Evolutionary conservation across 2,113 vertebrate species (phyloP).

Genomic region (Gnathonemus longibarbis): DNA sequence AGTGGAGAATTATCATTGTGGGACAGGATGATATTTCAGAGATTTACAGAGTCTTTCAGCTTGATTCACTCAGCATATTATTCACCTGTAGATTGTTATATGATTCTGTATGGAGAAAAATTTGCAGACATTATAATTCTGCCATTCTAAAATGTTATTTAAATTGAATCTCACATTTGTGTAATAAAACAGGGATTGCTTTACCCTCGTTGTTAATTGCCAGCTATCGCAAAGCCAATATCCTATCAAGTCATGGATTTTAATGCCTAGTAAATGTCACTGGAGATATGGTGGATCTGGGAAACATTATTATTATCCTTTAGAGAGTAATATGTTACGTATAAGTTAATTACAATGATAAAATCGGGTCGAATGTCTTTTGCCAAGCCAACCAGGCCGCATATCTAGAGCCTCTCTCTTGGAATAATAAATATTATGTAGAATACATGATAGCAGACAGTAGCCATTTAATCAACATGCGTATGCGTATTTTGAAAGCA

Average conservation of each 20-base stretch:
- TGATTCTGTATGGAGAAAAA: background rate
- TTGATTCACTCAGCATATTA: background rate
- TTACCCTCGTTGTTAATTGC: background rate
- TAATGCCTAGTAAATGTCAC: background rate
- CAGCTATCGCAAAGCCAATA: background rate
- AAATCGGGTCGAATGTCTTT: background rate
- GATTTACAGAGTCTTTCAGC: background rate
- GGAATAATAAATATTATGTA: background rate
- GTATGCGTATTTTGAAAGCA: background rate
- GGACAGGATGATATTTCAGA: background rate
- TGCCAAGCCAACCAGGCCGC: background rate
- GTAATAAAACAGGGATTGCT: constrained; percentile 6
- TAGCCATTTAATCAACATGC: background rate
- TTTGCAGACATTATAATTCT: background rate
- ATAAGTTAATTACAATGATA: constrained; percentile 4
- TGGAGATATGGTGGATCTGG: background rate
- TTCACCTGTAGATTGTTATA: constrained; percentile 4
- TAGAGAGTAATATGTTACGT: background rate
- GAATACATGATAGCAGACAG: background rate
- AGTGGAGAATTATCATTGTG: constrained; percentile 3
- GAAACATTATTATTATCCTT: background rate
- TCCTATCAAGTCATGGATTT: background rate
- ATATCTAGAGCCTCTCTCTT: background rate
- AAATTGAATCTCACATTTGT: background rate
- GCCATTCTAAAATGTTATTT: background rate